These are phyloP conservation scores for Mystacornis crossleyi DNA, from an alignment of 2,113 vertebrate genomes.

Conservation along the genomic window DNA sequence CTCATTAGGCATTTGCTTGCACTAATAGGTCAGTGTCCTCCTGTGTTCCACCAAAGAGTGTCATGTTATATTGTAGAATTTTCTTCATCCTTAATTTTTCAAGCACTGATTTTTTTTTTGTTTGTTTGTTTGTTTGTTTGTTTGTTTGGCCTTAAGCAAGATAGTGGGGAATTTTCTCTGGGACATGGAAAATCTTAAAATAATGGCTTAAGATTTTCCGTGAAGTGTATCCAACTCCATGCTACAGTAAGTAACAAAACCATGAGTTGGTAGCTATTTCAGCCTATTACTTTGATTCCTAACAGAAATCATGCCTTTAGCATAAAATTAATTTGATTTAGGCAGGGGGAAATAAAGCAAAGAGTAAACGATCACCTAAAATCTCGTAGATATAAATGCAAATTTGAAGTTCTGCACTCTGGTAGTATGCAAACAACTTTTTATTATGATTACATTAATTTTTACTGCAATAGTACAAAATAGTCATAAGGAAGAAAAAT, in stretches of 20 bases:
- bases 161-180: neutral
- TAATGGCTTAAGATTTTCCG: neutral
- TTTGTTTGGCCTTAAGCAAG: neutral
- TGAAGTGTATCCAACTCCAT: neutral
- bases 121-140: no score
- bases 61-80: neutral
- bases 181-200: neutral
- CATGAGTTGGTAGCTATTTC: neutral
- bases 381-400: neutral
- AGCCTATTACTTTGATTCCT: neutral
- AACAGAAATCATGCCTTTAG: neutral
- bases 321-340: neutral
- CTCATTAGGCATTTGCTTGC: neutral
- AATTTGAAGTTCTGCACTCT: neutral
- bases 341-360: neutral
- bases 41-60: neutral
- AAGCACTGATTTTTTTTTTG: neutral
- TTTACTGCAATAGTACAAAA: neutral
- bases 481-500: neutral
- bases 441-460: neutral
- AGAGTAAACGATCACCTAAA: neutral
- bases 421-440: neutral
- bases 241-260: neutral
- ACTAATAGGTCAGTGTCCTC: neutral
- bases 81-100: neutral